Percentiles rank a stretch among this genome's conserved stretches.
phyloP scores from a whole-genome alignment of 2,113 vertebrate genomes.

The Halcyon malimbica region DNA sequence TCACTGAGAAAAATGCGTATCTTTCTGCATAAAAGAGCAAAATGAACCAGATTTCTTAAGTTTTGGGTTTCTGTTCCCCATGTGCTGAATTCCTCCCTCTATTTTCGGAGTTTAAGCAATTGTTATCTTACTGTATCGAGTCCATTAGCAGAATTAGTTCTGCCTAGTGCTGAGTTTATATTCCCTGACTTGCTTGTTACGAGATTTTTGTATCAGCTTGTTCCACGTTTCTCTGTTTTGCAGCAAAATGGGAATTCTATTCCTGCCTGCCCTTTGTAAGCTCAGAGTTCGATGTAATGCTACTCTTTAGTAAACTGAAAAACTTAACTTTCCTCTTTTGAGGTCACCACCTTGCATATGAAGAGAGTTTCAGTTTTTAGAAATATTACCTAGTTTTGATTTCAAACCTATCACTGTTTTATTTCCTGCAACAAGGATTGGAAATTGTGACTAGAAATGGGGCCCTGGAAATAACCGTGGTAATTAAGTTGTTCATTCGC shows the following conservation, averaged over 20 bases:
- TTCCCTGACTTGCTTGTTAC: background rate
- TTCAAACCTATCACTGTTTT: background rate
- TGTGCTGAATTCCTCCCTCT: background rate
- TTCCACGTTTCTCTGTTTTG: background rate
- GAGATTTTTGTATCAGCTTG: background rate
- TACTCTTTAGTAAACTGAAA: background rate
- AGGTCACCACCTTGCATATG: background rate
- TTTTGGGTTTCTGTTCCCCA: background rate
- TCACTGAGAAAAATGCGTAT: background rate
- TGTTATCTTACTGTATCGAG: background rate
- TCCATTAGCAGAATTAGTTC: background rate
- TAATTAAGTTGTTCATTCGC: background rate
- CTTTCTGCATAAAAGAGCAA: background rate
- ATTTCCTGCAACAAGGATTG: background rate
- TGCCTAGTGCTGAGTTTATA: background rate
- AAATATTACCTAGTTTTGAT: background rate
- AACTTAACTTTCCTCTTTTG: background rate
- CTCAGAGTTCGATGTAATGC: background rate
- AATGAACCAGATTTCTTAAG: background rate
- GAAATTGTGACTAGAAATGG: background rate
- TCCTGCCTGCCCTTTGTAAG: conserved; percentile 27
- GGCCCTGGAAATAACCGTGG: background rate
- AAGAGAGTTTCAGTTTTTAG: background rate
- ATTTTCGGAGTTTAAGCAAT: background rate
- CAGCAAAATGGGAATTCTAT: conserved; percentile 13